phyloP scores from a whole-genome alignment of 2,113 vertebrate species.

The Oxyura jamaicensis region DNA sequence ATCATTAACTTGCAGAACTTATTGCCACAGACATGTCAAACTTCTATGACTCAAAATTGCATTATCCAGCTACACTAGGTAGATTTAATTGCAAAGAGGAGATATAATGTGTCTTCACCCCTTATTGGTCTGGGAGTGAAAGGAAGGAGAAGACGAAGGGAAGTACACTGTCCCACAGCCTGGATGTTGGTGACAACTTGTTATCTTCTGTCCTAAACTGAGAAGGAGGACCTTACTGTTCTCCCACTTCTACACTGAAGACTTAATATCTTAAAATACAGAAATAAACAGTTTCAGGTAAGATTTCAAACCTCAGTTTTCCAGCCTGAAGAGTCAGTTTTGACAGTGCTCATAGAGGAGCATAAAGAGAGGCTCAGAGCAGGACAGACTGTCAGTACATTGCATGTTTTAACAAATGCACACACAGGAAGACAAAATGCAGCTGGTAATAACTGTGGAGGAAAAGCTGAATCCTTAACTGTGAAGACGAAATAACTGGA shows the following conservation, averaged over 20 bases:
- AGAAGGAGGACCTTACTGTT: not conserved
- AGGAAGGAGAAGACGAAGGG: not conserved
- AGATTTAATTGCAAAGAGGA: not conserved
- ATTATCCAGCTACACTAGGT: not conserved
- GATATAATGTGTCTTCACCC: not conserved
- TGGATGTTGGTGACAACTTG: not conserved
- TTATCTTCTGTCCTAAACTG: not conserved
- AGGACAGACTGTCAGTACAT: not conserved
- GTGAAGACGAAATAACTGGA: not conserved
- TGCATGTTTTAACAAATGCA: not conserved
- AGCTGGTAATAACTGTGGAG: not conserved
- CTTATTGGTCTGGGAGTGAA: not conserved
- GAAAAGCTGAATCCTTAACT: not conserved
- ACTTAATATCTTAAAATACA: not conserved
- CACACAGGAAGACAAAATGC: not conserved
- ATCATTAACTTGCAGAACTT: not conserved
- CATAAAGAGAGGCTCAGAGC: not conserved
- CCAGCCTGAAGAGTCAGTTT: not conserved
- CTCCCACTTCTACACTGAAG: not conserved
- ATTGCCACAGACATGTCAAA: not conserved
- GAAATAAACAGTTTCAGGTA: not conserved
- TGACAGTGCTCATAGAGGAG: not conserved
- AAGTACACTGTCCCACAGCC: not conserved
- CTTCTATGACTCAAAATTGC: not conserved
- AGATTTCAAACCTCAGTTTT: not conserved